Percentiles rank a stretch among this genome's conserved stretches.
These are phyloP conservation scores for Callitettix versicolor DNA, from an alignment of 1,140 invertebrate genomes.

Conservation along the genomic window DNA sequence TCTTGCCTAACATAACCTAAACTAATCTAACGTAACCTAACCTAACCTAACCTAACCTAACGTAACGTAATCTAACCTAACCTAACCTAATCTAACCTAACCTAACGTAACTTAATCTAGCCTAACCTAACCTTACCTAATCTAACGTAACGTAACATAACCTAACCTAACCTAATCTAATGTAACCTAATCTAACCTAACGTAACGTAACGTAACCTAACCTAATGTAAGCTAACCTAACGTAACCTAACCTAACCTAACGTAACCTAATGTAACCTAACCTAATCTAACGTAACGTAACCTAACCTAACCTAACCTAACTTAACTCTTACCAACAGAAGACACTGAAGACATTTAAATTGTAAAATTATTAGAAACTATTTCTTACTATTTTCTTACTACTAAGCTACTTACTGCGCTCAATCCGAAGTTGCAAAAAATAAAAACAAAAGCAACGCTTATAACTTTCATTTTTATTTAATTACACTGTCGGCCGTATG, in stretches of 20 bases:
- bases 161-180: conserved; percentile 9
- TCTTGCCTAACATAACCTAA: too few species aligned
- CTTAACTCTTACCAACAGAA: too few species aligned
- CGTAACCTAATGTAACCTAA: background rate
- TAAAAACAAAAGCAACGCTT: too few species aligned
- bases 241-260: background rate
- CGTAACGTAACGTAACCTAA: conserved; percentile 1
- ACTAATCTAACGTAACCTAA: background rate
- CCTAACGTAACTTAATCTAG: conserved; percentile 4
- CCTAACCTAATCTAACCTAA: conserved; percentile 1
- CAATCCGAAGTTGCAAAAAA: too few species aligned
- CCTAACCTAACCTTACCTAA: conserved; percentile 5
- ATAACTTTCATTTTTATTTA: too few species aligned
- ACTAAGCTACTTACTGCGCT: too few species aligned
- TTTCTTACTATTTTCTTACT: too few species aligned
- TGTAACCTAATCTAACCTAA: conserved; percentile 1
- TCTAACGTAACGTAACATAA: background rate
- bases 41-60: conserved; percentile 3
- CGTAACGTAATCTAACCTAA: conserved; percentile 8
- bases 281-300: too few species aligned
- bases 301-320: too few species aligned
- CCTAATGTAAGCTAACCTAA: conserved; percentile 7
- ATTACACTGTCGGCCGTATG: too few species aligned
- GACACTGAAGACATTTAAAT: too few species aligned
- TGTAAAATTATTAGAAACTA: too few species aligned